phyloP scores from a whole-genome alignment of 92 coral and sea anemone genomes.

The Actinernus sp. region DNA sequence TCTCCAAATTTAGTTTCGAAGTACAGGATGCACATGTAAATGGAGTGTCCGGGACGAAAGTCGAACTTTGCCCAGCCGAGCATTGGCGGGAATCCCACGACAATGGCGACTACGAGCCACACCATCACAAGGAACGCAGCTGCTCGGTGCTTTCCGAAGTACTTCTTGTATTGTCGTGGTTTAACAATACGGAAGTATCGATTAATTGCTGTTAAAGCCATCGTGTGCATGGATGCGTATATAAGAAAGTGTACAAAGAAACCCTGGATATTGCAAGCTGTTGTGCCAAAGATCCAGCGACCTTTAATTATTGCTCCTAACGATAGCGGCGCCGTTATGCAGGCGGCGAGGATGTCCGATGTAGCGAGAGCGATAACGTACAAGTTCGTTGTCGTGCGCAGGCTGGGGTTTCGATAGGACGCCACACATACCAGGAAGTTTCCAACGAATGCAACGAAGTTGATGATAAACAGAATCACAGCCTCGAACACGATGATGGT shows the following conservation, averaged over 20 bases:
- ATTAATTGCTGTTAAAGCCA: slow-evolving; percentile 40
- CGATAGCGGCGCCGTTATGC: slow-evolving; percentile 20
- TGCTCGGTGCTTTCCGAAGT: slow-evolving; percentile 13
- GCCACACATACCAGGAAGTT: slow-evolving; percentile 39
- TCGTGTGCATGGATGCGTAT: slow-evolving; percentile 42
- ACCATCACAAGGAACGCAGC: slow-evolving; percentile 9
- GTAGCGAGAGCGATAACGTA: slow-evolving; percentile 43
- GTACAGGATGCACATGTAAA: slow-evolving; percentile 36
- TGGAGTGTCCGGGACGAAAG: slow-evolving; percentile 22
- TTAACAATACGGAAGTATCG: slow-evolving; percentile 34
- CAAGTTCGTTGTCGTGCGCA: slow-evolving; percentile 31
- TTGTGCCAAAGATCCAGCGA: slow-evolving; percentile 23
- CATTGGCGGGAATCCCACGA: slow-evolving; percentile 13
- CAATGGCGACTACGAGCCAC: slow-evolving; percentile 21
- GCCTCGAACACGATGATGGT: slow-evolving; percentile 5
- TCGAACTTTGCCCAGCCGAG: slow-evolving; percentile 33
- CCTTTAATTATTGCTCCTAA: slow-evolving; percentile 17
- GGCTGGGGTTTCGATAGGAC: slow-evolving; percentile 16
- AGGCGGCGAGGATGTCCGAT: slow-evolving; percentile 25
- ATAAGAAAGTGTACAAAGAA: slow-evolving; percentile 40
- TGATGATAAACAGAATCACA: slow-evolving; percentile 15
- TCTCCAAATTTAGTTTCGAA: slow-evolving; percentile 17
- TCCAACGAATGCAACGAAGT: slow-evolving; percentile 28
- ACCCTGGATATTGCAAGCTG: slow-evolving; percentile 29
- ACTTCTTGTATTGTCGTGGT: slow-evolving; percentile 7